phyloP scores from a whole-genome alignment of 2,797 vertebrate genomes.

The Scomberomorus guttatus region DNA sequence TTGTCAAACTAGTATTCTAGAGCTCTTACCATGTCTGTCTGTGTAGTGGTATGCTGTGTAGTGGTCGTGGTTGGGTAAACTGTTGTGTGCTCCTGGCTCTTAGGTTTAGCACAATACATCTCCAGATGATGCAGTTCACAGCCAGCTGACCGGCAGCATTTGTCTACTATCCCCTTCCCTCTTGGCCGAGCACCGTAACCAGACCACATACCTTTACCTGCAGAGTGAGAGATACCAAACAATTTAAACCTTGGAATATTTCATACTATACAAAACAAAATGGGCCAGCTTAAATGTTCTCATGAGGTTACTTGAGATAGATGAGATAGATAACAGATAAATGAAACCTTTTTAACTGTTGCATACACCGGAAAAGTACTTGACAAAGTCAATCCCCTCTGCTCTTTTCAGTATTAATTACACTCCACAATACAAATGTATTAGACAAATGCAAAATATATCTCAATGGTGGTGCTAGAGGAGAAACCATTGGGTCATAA shows the following conservation, averaged over 20 bases:
- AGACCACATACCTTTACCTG: conserved; percentile 74
- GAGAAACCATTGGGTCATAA: not conserved
- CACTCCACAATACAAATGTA: not conserved
- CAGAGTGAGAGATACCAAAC: conserved; percentile 1
- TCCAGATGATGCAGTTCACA: conserved; percentile 81
- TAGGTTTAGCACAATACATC: conserved; percentile 81
- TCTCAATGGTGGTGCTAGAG: not conserved
- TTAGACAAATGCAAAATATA: not conserved
- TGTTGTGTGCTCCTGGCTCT: conserved; percentile 41
- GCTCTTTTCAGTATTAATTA: not conserved
- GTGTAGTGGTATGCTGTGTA: not conserved
- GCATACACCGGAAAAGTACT: too few relatives aligned
- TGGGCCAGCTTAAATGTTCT: too few relatives aligned
- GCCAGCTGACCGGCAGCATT: conserved; percentile 73
- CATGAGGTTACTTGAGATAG: too few relatives aligned
- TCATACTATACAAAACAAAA: too few relatives aligned
- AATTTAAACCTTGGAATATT: not conserved
- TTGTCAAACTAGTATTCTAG: not conserved
- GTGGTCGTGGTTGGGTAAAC: conserved; percentile 29
- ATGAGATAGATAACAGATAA: not conserved
- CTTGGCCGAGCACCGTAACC: conserved; percentile 70
- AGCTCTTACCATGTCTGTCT: conserved; percentile 45
- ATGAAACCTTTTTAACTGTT: not conserved
- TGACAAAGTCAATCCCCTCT: not conserved
- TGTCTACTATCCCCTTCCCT: conserved; percentile 80